phyloP scores from a whole-genome alignment of 2,797 vertebrate genomes.

The Megaceryle alcyon region DNA sequence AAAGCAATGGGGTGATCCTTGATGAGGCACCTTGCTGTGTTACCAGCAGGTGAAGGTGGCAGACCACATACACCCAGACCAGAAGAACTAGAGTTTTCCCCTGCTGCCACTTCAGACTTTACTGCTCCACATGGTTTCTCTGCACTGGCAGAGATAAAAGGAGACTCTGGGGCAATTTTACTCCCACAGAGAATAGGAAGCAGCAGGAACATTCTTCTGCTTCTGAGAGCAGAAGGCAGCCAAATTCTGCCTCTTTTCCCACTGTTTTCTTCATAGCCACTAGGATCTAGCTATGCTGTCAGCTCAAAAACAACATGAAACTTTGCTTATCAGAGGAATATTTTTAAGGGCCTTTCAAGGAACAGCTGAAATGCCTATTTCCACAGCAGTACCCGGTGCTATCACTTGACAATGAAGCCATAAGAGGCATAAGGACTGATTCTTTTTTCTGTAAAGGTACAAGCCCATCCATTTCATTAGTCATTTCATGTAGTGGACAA shows the following conservation, averaged over 20 bases:
- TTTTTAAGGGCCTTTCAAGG: background rate
- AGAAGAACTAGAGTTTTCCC: background rate
- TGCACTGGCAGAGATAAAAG: background rate
- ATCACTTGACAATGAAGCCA: background rate
- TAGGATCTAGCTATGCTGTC: background rate
- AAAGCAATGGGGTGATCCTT: background rate
- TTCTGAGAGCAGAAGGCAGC: background rate
- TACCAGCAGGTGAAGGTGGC: background rate
- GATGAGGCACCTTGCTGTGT: background rate
- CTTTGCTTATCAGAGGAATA: background rate
- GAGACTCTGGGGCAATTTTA: background rate
- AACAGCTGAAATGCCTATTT: background rate
- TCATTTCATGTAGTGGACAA: accelerated
- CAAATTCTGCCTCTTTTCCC: background rate
- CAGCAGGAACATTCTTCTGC: background rate
- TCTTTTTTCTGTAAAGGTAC: background rate
- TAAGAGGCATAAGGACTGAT: background rate
- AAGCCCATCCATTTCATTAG: background rate
- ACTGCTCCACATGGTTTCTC: background rate
- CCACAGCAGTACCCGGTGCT: background rate
- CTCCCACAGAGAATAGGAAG: background rate
- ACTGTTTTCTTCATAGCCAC: background rate
- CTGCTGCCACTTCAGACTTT: background rate
- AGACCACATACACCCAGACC: background rate
- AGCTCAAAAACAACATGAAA: background rate